Percentiles rank a stretch among this genome's conserved stretches.
Evolutionary conservation across 1,140 invertebrate species (phyloP).

Genomic region (Tetranychus cinnabarinus): DNA sequence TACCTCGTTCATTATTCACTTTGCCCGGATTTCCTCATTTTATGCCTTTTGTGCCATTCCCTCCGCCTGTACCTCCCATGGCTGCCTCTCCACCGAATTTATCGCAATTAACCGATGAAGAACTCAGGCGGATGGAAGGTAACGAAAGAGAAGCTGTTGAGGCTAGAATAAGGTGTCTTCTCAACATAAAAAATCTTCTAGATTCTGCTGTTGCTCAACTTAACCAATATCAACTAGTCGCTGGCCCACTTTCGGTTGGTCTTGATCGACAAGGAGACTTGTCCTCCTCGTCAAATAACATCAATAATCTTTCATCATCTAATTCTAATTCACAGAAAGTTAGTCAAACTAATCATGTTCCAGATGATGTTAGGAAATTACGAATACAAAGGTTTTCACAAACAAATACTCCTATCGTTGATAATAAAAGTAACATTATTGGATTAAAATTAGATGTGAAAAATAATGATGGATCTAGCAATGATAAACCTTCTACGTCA

Average conservation of each 20-base stretch:
- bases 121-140: conserved; percentile 66
- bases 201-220: conserved; percentile 69
- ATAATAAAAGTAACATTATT: background rate
- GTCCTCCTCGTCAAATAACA: background rate
- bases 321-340: background rate
- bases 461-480: too few species aligned
- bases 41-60: conserved; percentile 13
- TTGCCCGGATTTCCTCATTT: conserved; percentile 10
- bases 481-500: too few species aligned
- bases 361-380: background rate
- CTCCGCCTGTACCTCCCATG: conserved; percentile 14
- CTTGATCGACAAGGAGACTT: background rate
- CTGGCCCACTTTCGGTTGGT: background rate
- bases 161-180: conserved; percentile 56
- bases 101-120: conserved; percentile 46
- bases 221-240: conserved; percentile 48
- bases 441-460: too few species aligned
- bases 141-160: conserved; percentile 60
- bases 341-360: background rate
- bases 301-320: background rate
- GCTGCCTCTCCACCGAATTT: conserved; percentile 43
- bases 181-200: conserved; percentile 60
- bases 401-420: background rate
- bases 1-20: background rate
- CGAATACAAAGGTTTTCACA: conserved; percentile 3